A percentile compares a stretch with the other conserved stretches of the same genome.
Conservation (phyloP, 2,888 invertebrate genomes). For the Leptarthrus brevirostris region DNA sequence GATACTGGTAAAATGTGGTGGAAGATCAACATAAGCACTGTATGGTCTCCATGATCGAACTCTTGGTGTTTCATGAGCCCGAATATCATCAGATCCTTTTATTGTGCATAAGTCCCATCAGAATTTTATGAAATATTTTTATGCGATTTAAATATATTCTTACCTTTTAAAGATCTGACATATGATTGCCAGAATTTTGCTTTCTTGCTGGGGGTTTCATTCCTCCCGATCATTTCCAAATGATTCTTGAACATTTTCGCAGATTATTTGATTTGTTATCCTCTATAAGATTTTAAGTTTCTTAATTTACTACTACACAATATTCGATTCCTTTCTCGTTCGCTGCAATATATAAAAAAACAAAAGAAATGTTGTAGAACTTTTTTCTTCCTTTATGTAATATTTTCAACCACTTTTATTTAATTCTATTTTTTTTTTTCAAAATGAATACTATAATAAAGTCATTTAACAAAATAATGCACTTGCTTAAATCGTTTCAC, state of each 20-base stretch:
- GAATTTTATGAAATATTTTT: constrained; percentile 20
- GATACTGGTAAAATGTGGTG: constrained; percentile 84
- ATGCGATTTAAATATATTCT: constrained; percentile 54
- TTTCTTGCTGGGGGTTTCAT: constrained; percentile 91
- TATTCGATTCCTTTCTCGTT: constrained; percentile 77
- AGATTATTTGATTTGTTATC: constrained; percentile 66
- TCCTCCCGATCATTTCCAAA: constrained; percentile 94
- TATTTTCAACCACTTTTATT: constrained; percentile 11
- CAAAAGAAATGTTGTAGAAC: constrained; percentile 19
- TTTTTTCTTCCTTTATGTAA: constrained; percentile 6
- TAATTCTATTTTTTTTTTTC: too few relatives aligned
- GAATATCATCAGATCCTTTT: constrained; percentile 89
- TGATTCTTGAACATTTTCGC: constrained; percentile 90
- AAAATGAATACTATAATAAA: constrained; percentile 4
- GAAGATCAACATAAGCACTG: constrained; percentile 81
- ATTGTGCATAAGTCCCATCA: constrained; percentile 23
- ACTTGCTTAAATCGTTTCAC: constrained; percentile 23
- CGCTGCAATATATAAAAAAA: constrained; percentile 70
- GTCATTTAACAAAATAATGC: constrained; percentile 9
- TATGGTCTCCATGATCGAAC: constrained; percentile 73
- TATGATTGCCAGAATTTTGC: constrained; percentile 95
- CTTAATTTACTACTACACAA: constrained; percentile 19
- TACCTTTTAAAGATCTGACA: constrained; percentile 92
- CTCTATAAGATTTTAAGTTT: background rate
- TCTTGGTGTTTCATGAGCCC: constrained; percentile 85